Conservation (phyloP, 1,140 invertebrate species). For the Eulimnadia texana region DNA sequence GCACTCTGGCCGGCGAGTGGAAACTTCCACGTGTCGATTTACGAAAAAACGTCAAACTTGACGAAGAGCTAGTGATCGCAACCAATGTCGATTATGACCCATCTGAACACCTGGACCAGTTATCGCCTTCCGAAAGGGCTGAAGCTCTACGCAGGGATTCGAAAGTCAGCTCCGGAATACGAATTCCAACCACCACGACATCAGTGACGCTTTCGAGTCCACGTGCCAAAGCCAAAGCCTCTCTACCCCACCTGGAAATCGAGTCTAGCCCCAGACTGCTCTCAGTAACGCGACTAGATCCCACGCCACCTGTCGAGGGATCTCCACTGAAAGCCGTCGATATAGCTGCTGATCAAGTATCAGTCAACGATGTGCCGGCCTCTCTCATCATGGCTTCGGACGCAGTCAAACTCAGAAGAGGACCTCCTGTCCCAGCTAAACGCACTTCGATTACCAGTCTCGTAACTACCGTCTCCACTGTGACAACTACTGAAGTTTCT, state of each 20-base stretch:
- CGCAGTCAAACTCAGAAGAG: slow-evolving; percentile 7
- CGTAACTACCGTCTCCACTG: neutral
- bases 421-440: neutral
- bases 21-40: slow-evolving; percentile 4
- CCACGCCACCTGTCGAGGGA: slow-evolving; percentile 2
- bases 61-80: neutral
- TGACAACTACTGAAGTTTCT: neutral
- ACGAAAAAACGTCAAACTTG: neutral
- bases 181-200: neutral
- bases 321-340: neutral
- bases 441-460: neutral
- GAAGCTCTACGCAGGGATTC: slow-evolving; percentile 6
- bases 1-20: neutral
- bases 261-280: neutral
- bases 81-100: neutral
- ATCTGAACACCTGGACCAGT: slow-evolving; percentile 1
- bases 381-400: slow-evolving; percentile 8
- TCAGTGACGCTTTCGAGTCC: neutral
- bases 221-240: slow-evolving; percentile 3
- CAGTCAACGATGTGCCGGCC: neutral
- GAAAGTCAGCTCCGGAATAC: slow-evolving; percentile 7
- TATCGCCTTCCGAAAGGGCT: slow-evolving; percentile 10
- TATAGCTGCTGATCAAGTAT: neutral
- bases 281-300: slow-evolving; percentile 6
- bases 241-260: neutral